Base-by-base conservation (phyloP, 2,888 invertebrate species). In the Acanthosepion pharaonis region DNA sequence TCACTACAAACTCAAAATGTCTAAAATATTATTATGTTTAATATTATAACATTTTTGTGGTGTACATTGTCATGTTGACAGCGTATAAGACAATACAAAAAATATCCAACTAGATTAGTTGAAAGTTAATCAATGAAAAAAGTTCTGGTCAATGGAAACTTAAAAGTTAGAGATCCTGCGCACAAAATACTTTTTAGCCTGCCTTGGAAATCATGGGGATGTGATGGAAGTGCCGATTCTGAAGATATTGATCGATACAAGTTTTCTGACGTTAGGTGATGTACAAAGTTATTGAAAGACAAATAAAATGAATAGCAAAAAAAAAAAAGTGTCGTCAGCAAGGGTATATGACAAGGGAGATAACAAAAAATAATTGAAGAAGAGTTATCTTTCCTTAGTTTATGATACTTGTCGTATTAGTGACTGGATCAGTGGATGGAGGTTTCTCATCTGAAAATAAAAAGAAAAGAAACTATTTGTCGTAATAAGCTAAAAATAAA, bases 371-470 rank as follows among this genome's bases (percentile, higher is more conserved):
- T 33, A 78, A 64, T n/a, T 78, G 78, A 78, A 78, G n/a, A 78
- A 78, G 78, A 78, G 78, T 78, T 78, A 78, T 78, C 78, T 78
- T 78, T 78, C 5, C 78, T 78, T 78, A 78, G 49, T 93, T 49
- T 93, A 93, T 28, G 93, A n/a, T 93, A 53, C 93, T 49, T 93
- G 93, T 51, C 28, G 53, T 53, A 93, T 93, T 28, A 93, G 28
- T 53, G 51, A 53, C 93, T 93, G 93, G 28, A 93, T 93, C 53
- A 93, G n/a, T 25, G 93, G 93, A 93, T 93, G 93, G 93, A 93
- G 93, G 93, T 93, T 93, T 93, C 93, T 49, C 53, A 93, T 53
- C 93, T 93, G 49, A n/a, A 53, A 93, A 93, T 28, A 92, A 93
- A 51, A 15, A 92, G 18, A 51, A 92, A 49, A 28, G 51, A 78